Evolutionary conservation across 2,797 vertebrate species (phyloP), one percentile per base, ranked within the genome.

Genomic region (Leptodactylus fallax): DNA sequence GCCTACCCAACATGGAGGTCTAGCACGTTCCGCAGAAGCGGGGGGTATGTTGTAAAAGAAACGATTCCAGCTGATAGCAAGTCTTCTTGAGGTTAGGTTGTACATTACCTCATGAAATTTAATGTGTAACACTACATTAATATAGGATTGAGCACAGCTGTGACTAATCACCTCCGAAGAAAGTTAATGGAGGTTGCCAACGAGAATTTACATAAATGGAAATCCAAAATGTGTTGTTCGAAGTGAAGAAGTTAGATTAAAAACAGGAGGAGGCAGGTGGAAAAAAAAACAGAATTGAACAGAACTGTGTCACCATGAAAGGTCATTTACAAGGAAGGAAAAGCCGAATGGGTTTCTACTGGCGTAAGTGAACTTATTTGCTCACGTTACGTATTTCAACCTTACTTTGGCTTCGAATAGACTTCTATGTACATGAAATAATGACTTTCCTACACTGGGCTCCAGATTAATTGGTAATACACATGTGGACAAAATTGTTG

Each of bases 41-140:
- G 78, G 83, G 60, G 87, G 76, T 65, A 83, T 36, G 27, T 80
- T 58, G 55, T 79, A 85, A 88, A 85, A 85, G 72, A 82, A 86
- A 82, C 82, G 79, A 81, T 81, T 89, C 27, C 14, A 49, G 56
- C 53, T 82, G 63, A 63, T 85, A 69, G 49, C 19, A 21, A 85
- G 78, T 6, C 56, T 60, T 81, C 45, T 55, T 11, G 56, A 88
- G 67, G 83, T 85, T 60, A 81, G 83, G 56, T 67, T 81, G 65
- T 81, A 82, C 83, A 81, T 67, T 77, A 89, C 71, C 87, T 85
- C 71, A 69, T 82, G 83, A 89, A 82, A 89, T 86, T 85, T 82
- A 86, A 89, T 82, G 71, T 55, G 71, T 69, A 89, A 89, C 87
- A 85, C 87, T 83, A 83, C 87, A 89, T 89, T 89, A 89, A 81